These are phyloP conservation scores for Cyclura pinguis DNA, from an alignment of 2,797 vertebrate genomes.

Conservation along the genomic window DNA sequence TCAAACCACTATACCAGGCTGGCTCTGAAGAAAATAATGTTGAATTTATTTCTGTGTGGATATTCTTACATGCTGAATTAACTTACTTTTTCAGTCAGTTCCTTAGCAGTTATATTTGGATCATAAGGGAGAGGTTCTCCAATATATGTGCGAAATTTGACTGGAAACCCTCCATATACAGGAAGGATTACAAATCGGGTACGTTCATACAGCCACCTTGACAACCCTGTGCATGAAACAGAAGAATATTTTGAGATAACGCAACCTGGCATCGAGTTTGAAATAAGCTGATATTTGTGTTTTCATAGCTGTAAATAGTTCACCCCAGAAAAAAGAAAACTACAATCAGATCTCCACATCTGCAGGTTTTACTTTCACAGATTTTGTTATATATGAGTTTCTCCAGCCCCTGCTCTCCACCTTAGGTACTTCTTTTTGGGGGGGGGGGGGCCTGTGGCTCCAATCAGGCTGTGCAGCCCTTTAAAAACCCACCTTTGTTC, in stretches of 20 bases:
- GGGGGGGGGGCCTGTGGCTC: no score
- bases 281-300: not conserved
- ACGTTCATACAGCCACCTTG: slow-evolving; percentile 10
- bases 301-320: not conserved
- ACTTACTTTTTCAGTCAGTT: slow-evolving; percentile 83
- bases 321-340: no score
- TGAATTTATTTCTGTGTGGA: no score
- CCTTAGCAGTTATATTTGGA: slow-evolving; percentile 76
- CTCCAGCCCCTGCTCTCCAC: no score
- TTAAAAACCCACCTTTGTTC: no score
- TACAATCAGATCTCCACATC: not conserved
- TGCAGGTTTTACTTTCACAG: no score
- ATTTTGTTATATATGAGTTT: no score
- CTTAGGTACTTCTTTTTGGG: no score
- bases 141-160: slow-evolving; percentile 78
- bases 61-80: not conserved
- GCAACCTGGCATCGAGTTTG: not conserved
- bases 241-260: not conserved
- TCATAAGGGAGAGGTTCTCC: slow-evolving; percentile 87
- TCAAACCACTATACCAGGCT: no score
- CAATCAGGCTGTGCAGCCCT: no score
- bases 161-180: slow-evolving; percentile 78
- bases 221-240: slow-evolving; percentile 2
- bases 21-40: no score
- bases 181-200: slow-evolving; percentile 78